Conservation (phyloP, 1,140 invertebrate species). For the Drosophila orena region DNA sequence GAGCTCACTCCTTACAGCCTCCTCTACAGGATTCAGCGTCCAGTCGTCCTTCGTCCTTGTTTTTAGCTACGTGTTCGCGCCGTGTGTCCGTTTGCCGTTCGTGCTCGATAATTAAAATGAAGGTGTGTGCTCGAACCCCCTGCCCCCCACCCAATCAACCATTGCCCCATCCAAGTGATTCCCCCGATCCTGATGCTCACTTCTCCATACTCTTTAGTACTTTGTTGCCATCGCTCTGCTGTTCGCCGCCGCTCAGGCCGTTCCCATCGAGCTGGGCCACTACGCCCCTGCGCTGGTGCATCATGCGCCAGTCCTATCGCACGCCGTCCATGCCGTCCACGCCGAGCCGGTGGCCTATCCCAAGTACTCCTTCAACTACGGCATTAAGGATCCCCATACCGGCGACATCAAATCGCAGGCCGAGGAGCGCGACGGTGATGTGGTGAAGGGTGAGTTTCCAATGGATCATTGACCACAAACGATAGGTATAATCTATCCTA, state of each 20-base stretch:
- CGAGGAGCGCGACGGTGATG: slow-evolving; percentile 87
- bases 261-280: slow-evolving; percentile 82
- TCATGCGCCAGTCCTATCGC: slow-evolving; percentile 72
- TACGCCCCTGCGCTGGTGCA: slow-evolving; percentile 76
- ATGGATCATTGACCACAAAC: too few species aligned
- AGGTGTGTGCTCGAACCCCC: slow-evolving; percentile 51
- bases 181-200: slow-evolving; percentile 51
- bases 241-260: slow-evolving; percentile 74
- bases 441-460: slow-evolving; percentile 85
- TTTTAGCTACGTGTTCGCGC: slow-evolving; percentile 35
- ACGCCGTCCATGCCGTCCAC: slow-evolving; percentile 77
- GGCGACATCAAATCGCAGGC: slow-evolving; percentile 89
- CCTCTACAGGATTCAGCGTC: slow-evolving; percentile 35
- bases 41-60: slow-evolving; percentile 62
- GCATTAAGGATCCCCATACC: slow-evolving; percentile 86
- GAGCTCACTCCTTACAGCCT: slow-evolving; percentile 48
- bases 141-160: neutral
- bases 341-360: slow-evolving; percentile 85
- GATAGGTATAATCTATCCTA: neutral
- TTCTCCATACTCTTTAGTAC: slow-evolving; percentile 66
- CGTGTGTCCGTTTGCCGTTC: slow-evolving; percentile 40
- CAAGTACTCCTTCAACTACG: slow-evolving; percentile 87
- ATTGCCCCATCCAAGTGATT: neutral
- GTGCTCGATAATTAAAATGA: slow-evolving; percentile 60
- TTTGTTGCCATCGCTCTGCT: slow-evolving; percentile 82